Base-by-base conservation (phyloP, 2,113 vertebrate species). In the Camelus dromedarius region DNA sequence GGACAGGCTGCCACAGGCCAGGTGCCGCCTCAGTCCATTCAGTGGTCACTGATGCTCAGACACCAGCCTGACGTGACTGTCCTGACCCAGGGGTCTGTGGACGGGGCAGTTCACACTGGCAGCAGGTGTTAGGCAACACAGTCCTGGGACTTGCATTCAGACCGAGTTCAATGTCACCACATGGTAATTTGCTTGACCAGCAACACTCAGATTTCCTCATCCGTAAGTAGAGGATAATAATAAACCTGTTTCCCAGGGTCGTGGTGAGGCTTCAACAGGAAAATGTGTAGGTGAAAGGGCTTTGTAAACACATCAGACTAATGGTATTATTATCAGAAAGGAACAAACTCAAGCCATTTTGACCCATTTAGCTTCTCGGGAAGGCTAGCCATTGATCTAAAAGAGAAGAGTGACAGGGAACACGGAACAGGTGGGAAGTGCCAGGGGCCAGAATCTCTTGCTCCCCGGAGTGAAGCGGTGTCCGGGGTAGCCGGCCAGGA, bases 281-380 rank as follows among this genome's bases (percentile, higher is more conserved):
- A 19, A 72, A 75, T 24, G 6, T 58, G 60, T 26, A 88, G 24
- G 38, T 22, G 10, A 83, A 83, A 84, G 64, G 15, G 52, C 30
- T 87, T 56, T 88, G 48, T 70, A 62, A 84, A 69, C 62, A 96
- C 95, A 91, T 86, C 83, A 48, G 42, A 60, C 10, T 42, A 89
- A 75, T 28, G 85, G 75, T 85, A 82, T 50, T 48, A 60, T 82
- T 88, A 90, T 91, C 52, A 76, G 30, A 38, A 94, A 90, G 79
- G 8, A 35, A 76, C 84, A 84, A 84, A 28, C 66, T 76, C 46
- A 38, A 93, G 73, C 32, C 15, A 54, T 70, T 80, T 85, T 86
- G 20, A 95, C 52, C 10, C 58, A 8, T 56, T 84, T 85, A 73
- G 6, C 28, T 80, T 91, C 38, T 89, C 76, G 76, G 82, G 94